These are phyloP conservation scores for Mantis religiosa DNA, from an alignment of 2,888 invertebrate species.

Conservation along the genomic window DNA sequence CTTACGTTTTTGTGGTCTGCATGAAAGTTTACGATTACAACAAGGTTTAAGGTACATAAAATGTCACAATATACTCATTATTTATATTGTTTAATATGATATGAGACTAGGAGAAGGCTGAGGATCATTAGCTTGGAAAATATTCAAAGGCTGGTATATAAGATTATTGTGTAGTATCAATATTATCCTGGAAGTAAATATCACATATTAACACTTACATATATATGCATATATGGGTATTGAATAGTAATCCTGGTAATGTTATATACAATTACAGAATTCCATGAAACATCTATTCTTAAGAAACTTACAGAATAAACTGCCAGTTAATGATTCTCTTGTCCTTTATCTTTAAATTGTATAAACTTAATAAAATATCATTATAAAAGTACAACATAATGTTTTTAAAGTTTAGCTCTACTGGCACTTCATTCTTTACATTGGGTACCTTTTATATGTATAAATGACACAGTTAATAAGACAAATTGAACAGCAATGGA, in stretches of 20 bases:
- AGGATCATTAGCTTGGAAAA: neutral
- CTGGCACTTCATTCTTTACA: neutral
- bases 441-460: neutral
- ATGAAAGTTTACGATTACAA: neutral
- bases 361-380: neutral
- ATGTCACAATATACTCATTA: neutral
- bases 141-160: neutral
- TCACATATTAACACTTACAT: constrained; percentile 12
- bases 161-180: neutral
- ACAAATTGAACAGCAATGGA: neutral
- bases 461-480: neutral
- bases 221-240: constrained; percentile 1
- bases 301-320: neutral
- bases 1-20: neutral
- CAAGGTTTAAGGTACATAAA: neutral
- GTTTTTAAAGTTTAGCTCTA: neutral
- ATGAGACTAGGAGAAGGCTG: neutral
- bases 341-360: neutral
- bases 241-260: neutral
- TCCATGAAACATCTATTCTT: neutral
- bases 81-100: neutral
- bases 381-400: neutral
- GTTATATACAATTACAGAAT: neutral
- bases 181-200: neutral
- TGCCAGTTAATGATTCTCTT: neutral